These are phyloP conservation scores for Acipenser ruthenus DNA, from an alignment of 2,797 vertebrate genomes.

Conservation along the genomic window DNA sequence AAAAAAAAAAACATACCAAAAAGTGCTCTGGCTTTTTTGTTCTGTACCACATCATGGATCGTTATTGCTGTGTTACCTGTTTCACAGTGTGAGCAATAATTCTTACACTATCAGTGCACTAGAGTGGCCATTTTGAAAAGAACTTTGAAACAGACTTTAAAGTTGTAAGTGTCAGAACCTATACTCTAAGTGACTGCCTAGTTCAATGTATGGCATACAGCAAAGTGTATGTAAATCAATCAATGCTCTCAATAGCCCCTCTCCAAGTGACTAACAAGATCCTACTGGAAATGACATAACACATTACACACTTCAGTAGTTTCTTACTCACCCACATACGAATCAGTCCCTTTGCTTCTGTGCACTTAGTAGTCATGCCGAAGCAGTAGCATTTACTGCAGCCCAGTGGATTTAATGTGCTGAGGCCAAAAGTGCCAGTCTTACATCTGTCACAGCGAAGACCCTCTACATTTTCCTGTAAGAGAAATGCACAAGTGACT, in stretches of 20 bases:
- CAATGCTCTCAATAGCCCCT: neutral
- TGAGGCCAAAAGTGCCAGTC: conserved; percentile 71
- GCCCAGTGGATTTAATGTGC: conserved; percentile 73
- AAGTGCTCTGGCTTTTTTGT: too few relatives aligned
- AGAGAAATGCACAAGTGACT: too few relatives aligned
- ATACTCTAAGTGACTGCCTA: too few relatives aligned
- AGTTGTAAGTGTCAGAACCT: too few relatives aligned
- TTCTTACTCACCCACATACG: conserved; percentile 73
- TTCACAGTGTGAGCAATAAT: too few relatives aligned
- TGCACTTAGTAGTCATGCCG: conserved; percentile 71
- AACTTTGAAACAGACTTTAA: too few relatives aligned
- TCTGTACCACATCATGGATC: too few relatives aligned
- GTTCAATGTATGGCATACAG: neutral
- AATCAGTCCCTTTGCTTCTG: conserved; percentile 80
- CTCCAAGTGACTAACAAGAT: conserved; percentile 30
- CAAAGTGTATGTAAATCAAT: neutral
- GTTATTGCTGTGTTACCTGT: too few relatives aligned
- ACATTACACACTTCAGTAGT: conserved; percentile 50
- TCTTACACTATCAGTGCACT: too few relatives aligned
- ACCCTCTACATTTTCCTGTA: conserved; percentile 79
- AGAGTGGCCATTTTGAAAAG: too few relatives aligned
- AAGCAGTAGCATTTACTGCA: conserved; percentile 96
- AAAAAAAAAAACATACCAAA: too few relatives aligned
- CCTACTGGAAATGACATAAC: conserved; percentile 47
- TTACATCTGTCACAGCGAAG: conserved; percentile 79